These are phyloP conservation scores for Lonchura striata DNA, from an alignment of 2,113 vertebrate genomes.

Conservation along the genomic window DNA sequence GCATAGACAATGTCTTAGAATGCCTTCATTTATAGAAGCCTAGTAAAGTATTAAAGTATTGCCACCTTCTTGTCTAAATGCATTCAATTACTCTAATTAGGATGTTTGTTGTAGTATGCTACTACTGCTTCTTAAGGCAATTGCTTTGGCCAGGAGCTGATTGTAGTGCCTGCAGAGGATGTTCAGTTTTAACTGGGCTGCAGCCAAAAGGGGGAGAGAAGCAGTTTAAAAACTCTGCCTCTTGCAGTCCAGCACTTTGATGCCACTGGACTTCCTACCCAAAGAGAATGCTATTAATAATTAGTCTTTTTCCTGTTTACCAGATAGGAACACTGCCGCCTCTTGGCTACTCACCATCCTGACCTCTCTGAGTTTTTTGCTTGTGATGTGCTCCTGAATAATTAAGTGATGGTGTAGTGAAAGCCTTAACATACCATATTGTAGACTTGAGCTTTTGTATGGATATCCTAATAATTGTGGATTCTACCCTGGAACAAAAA, in stretches of 20 bases:
- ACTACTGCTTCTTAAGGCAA: background rate
- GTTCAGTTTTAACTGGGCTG: background rate
- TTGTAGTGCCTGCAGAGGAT: background rate
- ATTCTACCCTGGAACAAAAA: background rate
- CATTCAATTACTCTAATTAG: background rate
- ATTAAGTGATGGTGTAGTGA: background rate
- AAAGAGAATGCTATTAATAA: background rate
- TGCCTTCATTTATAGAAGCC: background rate
- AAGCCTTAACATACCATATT: background rate
- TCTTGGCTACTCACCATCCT: background rate
- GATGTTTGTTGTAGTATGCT: background rate
- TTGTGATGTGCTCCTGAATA: background rate
- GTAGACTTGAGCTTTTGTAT: background rate
- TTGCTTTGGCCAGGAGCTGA: background rate
- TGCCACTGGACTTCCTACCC: background rate
- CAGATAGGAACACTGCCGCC: conserved; percentile 28
- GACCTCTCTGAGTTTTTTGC: background rate
- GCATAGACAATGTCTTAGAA: background rate
- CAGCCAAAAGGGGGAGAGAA: background rate
- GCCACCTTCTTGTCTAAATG: background rate
- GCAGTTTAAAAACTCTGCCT: background rate
- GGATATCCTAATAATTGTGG: background rate
- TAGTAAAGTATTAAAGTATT: background rate
- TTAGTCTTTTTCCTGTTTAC: background rate
- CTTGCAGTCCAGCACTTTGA: background rate